Base-by-base conservation (phyloP, 2,888 invertebrate genomes). In the Platypus cylindrus region DNA sequence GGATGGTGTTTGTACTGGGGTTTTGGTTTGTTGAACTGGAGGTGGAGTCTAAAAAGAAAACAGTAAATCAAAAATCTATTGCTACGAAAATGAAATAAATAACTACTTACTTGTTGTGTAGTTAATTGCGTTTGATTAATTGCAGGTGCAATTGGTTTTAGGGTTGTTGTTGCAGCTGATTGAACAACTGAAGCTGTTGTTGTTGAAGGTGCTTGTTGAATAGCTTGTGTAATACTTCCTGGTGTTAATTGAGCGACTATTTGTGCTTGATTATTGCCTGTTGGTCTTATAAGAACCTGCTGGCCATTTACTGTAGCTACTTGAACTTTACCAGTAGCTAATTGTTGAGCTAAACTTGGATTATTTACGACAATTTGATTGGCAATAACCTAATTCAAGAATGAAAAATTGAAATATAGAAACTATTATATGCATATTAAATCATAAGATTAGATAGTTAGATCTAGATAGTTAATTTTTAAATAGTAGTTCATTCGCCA, bases 271-370 rank as follows among this genome's bases (percentile, higher is more conserved):
- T 78, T 78, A 56, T 80, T 80, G 32, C 82, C 80, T 7, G 83
- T 73, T 1, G 80, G 78, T 28, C 83, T 68, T 39, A 87, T 81
- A 26, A 86, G 67, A 17, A 87, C 83, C 59, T 86, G 86, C 53
- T 86, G 86, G 0, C 86, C 86, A 55, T 82, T 82, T 16, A 87
- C 78, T 1, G 82, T 83, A 0, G 85, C 83, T 36, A 87, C 67
- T 56, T 85, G 84, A 5, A 85, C 73, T 58, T 85, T 86, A 5
- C 85, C 86, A 11, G 79, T 71, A 2, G 83, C 82, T 40, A 87
- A 67, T 57, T 86, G 85, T 54, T 84, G 84, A 11, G 81, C 83
- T 24, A 86, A 63, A 12, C 71, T 73, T 3, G 76, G 78, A 57
- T 80, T 82, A 51, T 78, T 83, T 28, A 84, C 78, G 28, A 84